A percentile compares a stretch with the other conserved stretches of the same genome.
Evolutionary conservation across 2,888 invertebrate species (phyloP).

Genomic region (Laothoe populi): DNA sequence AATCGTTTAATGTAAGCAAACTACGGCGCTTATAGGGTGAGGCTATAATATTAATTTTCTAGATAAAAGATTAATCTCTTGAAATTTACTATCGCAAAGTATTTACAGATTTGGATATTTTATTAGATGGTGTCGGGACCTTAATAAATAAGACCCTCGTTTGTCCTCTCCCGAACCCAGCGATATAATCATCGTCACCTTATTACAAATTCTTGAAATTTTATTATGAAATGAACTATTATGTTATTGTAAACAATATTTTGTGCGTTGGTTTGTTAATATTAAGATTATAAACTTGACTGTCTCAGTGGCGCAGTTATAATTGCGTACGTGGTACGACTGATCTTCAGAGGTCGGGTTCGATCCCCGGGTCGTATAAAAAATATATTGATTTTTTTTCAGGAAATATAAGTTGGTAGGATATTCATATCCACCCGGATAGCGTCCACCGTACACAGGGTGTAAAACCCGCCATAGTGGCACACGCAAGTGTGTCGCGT

Average conservation of each 20-base stretch:
- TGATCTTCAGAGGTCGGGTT: too few relatives aligned
- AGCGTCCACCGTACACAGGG: too few relatives aligned
- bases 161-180: slow-evolving; percentile 41
- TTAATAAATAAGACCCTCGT: slow-evolving; percentile 58
- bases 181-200: slow-evolving; percentile 47
- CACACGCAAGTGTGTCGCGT: too few relatives aligned
- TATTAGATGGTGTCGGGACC: slow-evolving; percentile 46
- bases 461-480: too few relatives aligned
- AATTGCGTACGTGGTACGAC: too few relatives aligned
- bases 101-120: slow-evolving; percentile 52
- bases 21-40: not conserved
- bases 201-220: slow-evolving; percentile 40
- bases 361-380: too few relatives aligned
- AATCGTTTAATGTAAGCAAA: not conserved
- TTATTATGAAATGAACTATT: slow-evolving; percentile 30
- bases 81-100: slow-evolving; percentile 51
- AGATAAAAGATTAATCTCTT: slow-evolving; percentile 46
- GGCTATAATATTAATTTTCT: slow-evolving; percentile 24
- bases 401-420: too few relatives aligned
- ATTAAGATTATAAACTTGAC: too few relatives aligned
- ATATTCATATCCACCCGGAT: too few relatives aligned
- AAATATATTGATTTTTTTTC: too few relatives aligned
- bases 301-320: too few relatives aligned
- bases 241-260: slow-evolving; percentile 1
- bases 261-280: not conserved